phyloP scores from a whole-genome alignment of 2,113 vertebrate species.

The Sturnira hondurensis region DNA sequence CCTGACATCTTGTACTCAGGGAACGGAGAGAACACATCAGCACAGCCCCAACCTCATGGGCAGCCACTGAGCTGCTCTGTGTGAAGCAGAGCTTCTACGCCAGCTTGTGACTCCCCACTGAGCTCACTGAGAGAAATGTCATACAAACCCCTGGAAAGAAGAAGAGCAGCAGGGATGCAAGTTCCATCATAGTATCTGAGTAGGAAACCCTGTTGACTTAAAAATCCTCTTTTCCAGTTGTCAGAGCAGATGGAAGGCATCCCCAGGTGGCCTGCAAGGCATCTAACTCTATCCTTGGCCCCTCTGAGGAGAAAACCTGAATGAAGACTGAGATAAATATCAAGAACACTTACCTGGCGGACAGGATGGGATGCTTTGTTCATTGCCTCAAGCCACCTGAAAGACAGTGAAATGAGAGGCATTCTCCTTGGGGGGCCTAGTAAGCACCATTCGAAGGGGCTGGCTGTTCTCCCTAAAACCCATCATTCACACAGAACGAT shows the following conservation, averaged over 20 bases:
- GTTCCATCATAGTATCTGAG: background rate
- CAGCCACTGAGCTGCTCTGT: background rate
- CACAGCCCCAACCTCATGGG: background rate
- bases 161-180: background rate
- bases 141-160: background rate
- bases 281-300: background rate
- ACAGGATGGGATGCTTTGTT: conserved; percentile 87
- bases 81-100: background rate
- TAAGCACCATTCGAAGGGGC: background rate
- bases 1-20: background rate
- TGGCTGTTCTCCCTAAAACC: background rate
- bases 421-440: background rate
- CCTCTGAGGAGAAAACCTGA: background rate
- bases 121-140: background rate
- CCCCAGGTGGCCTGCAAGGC: background rate
- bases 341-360: conserved; percentile 82
- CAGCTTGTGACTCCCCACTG: background rate
- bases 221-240: background rate
- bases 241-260: background rate
- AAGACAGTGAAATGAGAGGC: conserved; percentile 41
- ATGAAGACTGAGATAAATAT: background rate
- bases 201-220: background rate
- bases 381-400: conserved; percentile 92
- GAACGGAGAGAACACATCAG: background rate
- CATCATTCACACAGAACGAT: background rate